Evolutionary conservation across 1,140 invertebrate genomes (phyloP), one percentile per base, ranked within the genome.

Genomic region (Polypedilum vanderplanki): DNA sequence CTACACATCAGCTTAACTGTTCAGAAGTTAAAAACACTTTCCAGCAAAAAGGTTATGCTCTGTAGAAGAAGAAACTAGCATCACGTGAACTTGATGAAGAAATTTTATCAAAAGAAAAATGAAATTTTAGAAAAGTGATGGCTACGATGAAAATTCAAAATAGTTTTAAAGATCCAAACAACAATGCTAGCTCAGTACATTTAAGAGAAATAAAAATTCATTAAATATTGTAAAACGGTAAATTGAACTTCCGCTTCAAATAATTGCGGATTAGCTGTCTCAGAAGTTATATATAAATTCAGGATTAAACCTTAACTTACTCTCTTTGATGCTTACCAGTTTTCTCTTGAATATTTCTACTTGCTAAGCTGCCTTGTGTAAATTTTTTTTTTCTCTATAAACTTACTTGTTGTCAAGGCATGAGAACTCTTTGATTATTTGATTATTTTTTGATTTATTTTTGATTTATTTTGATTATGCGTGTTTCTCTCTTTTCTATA

Each of bases 61-160:
- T 70, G 20, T 3, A 5, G 3, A 3, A 70, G 10, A 5, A 70
- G 10, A 17, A 70, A 22, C 65, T 70, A 1, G 65, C 65, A 70
- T 20, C 17, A 9, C 65, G 65, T 5, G 65, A 70, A 70, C 4
- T 70, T 20, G 65, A 70, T 12, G 65, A 70, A 20, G 65, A 70
- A 20, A 70, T 70, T 70, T 10, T 70, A 70, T 70, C 65, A 22
- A 70, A 70, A 22, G 65, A 70, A 70, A 70, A 70, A 20, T 17
- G 20, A 70, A 70, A 20, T 70, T 22, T 70, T 20, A 17, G 20
- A 20, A 20, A 70, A 20, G 20, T 70, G 17, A n/a, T 18, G 1
- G 20, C 17, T 1, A 70, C 17, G 0, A 17, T 20, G 1, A 17
- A 70, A 18, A 70, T 20, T 70, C 10, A 4, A n/a, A 70, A 70